A percentile compares a stretch with the other conserved stretches of the same genome.
phyloP scores from a whole-genome alignment of 2,113 vertebrate species.

The Variabilichromis moorii region DNA sequence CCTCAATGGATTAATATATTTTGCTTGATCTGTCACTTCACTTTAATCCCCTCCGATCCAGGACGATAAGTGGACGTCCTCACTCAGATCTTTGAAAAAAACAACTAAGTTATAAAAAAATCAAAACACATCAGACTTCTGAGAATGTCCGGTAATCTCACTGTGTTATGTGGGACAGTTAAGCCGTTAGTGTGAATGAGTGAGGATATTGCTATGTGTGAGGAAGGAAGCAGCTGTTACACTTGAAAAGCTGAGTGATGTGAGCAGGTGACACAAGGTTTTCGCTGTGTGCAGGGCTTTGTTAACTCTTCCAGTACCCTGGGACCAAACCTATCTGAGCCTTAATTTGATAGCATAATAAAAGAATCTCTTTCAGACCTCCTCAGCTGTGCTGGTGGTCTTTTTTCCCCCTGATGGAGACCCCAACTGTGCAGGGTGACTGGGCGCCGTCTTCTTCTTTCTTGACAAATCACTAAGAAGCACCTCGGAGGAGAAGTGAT shows the following conservation, averaged over 20 bases:
- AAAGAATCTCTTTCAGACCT: conserved; percentile 41
- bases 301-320: conserved; percentile 48
- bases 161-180: conserved; percentile 52
- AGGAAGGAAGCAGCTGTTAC: conserved; percentile 66
- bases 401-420: not conserved
- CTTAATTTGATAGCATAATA: conserved; percentile 60
- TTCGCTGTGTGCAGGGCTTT: conserved; percentile 53
- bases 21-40: not conserved
- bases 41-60: not conserved
- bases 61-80: not conserved
- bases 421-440: conserved; percentile 8
- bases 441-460: not conserved
- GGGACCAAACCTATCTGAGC: conserved; percentile 32
- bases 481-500: not conserved
- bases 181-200: conserved; percentile 59
- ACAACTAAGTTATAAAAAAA: conserved; percentile 33
- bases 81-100: not conserved
- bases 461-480: not conserved
- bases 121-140: conserved; percentile 15
- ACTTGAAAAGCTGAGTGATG: conserved; percentile 66
- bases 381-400: conserved; percentile 66
- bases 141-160: conserved; percentile 32
- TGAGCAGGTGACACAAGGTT: conserved; percentile 64
- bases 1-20: not conserved
- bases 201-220: conserved; percentile 52